Base-by-base conservation (phyloP, 1,140 invertebrate genomes). In the Diploscapter pachys region DNA sequence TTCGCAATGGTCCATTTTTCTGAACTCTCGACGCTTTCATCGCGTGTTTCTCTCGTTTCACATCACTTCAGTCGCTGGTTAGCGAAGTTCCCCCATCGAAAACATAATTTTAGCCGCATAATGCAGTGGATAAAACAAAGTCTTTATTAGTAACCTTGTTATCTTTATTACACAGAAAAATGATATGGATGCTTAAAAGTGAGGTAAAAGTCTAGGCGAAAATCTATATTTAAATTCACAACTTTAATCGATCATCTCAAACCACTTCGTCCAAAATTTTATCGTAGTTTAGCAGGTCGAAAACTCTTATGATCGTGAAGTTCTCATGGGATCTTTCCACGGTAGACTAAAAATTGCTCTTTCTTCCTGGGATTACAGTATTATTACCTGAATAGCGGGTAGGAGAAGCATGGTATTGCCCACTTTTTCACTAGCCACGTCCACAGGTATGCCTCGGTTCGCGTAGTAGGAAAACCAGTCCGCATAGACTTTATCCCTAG, bases 221-320 rank as follows among this genome's bases (percentile, higher is more conserved):
- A 31, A 31, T 31, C 31, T 31, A 31, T 1, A 31, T 31, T 31
- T 31, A 31, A 31, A 31, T 31, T 31, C 31, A 31, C 31, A 31
- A 31, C 31, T 31, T 31, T 31, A 31, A 31, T 59, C 9, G 5
- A 50, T 55, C 31, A n/a, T 51, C 51, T 8, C 13, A 9, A 48
- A 91, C 61, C 11, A 75, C 50, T 48, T 76, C 75, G 72, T 76
- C 75, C 57, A 76, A 11, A 53, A 76, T n/a, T 11, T 55, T 13
- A 56, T 76, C 75, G 62, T 76, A 76, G 31, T 76, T 73, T 61
- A 76, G 55, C 13, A 76, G 74, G 11, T 76, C 74, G 55, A 76
- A 76, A 52, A 76, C 57, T 11, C 75, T 57, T 5, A 76, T 63
- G 57, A 76, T 61, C 11, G 52, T 49, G 31, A 76, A 77, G 61